Base-by-base conservation (phyloP, 1,140 invertebrate species). In the Diachasmimorpha longicaudata region DNA sequence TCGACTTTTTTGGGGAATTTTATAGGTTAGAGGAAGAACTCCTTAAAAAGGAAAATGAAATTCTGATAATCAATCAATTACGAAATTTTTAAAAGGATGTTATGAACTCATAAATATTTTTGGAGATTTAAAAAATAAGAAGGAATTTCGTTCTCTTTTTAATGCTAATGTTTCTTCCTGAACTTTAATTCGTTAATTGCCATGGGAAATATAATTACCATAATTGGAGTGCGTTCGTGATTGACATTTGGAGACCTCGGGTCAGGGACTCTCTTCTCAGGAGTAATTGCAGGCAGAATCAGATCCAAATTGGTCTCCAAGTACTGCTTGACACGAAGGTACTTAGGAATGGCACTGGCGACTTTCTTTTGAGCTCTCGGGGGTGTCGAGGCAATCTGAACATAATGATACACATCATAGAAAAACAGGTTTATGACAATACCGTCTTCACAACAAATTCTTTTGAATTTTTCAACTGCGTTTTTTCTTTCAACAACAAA, bases 241-340 rank as follows among this genome's bases (percentile, higher is more conserved):
- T 70, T 14, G 52, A 81, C 68, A 70, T 81, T 80, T 21, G 79
- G 75, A 13, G 77, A 79, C 78, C 78, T 77, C 31, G 79, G 81
- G 46, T 85, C 81, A 0, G 58, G n/a, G 58, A 75, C 48, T 52
- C n/a, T 21, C 77, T 80, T 82, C 11, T 70, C 52, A 19, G 77
- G 73, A 52, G 78, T 74, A 10, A 79, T 31, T 5, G 66, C 44
- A 39, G 80, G 77, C 36, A 82, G 76, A 6, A 83, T 77, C 39
- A 48, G 39, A 75, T 88, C 86, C 21, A 88, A 77, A 78, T 88
- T 79, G 0, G 87, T 87, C 81, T 88, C 87, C 21, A 87, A 79
- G 74, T 84, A 87, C 16, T 76, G 77, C 71, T 80, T 85, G 0
- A 3, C 48, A 72, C 84, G 82, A 4, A 88, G 77, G 77, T 85